These are phyloP conservation scores for Cremastinae sp. DNA, from an alignment of 2,888 invertebrate genomes.

Conservation along the genomic window DNA sequence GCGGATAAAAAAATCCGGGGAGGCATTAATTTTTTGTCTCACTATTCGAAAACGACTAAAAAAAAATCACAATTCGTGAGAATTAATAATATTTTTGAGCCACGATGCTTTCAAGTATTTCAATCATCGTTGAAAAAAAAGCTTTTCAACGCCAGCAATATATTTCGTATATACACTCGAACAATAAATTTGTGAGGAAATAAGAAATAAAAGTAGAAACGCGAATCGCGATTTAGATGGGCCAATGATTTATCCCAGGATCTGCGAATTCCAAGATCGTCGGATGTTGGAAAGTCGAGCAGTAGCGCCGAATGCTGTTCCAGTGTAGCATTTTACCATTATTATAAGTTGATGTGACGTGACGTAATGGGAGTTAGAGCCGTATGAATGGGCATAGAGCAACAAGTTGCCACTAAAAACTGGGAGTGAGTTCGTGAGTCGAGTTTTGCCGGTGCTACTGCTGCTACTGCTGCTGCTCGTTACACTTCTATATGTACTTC, in stretches of 20 bases:
- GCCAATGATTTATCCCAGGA: conserved; percentile 68
- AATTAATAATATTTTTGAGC: no score
- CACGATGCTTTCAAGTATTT: no score
- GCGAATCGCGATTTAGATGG: neutral
- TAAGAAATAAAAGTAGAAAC: neutral
- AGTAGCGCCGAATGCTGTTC: conserved; percentile 39
- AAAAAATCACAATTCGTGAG: no score
- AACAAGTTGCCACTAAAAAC: conserved; percentile 81
- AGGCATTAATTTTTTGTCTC: no score
- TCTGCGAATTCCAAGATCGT: conserved; percentile 66
- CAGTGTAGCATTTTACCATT: conserved; percentile 76
- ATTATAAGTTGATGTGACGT: conserved; percentile 81
- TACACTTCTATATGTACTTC: conserved; percentile 80
- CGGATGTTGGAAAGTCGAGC: conserved; percentile 52
- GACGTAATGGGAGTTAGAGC: conserved; percentile 80
- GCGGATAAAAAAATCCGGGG: no score
- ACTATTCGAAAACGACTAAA: no score
- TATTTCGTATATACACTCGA: no score
- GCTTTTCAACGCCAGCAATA: no score
- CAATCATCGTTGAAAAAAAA: no score
- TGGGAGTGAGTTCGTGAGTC: conserved; percentile 80
- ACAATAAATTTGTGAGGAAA: conserved; percentile 1
- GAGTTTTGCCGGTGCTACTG: conserved; percentile 73
- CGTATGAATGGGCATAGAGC: conserved; percentile 80
- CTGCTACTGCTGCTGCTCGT: conserved; percentile 71